phyloP scores from a whole-genome alignment of 2,113 vertebrate genomes.

The Meriones unguiculatus region DNA sequence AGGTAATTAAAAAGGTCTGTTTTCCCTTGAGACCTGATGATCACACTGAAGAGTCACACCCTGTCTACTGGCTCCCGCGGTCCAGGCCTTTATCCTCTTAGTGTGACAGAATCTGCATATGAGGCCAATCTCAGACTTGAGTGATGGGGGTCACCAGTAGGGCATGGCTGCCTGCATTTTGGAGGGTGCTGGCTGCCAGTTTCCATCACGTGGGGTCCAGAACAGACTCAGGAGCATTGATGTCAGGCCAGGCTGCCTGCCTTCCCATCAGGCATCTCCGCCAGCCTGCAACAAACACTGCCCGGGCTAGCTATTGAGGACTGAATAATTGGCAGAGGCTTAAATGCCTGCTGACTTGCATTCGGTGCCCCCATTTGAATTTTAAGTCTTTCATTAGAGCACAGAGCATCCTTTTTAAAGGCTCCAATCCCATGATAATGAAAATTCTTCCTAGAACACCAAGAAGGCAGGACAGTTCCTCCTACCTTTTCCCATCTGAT shows the following conservation, averaged over 20 bases:
- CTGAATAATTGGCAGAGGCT: conserved; percentile 65
- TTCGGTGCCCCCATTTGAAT: conserved; percentile 61
- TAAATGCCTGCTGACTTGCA: conserved; percentile 75
- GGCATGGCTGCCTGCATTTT: conserved; percentile 36
- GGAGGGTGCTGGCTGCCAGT: conserved; percentile 20
- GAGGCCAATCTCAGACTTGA: background rate
- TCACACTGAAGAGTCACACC: background rate
- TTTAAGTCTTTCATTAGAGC: conserved; percentile 74
- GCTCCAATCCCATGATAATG: conserved; percentile 47
- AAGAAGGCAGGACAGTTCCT: conserved; percentile 45
- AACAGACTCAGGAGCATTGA: conserved; percentile 30
- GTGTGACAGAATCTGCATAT: conserved; percentile 27
- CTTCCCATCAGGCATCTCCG: conserved; percentile 45
- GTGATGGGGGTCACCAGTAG: background rate
- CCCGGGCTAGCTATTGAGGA: conserved; percentile 62
- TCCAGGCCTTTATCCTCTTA: background rate
- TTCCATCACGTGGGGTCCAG: conserved; percentile 22
- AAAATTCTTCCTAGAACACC: conserved; percentile 45
- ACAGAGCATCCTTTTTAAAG: conserved; percentile 63
- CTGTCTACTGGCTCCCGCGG: background rate
- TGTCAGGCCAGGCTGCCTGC: conserved; percentile 50
- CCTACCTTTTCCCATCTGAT: background rate
- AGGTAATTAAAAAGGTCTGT: conserved; percentile 23
- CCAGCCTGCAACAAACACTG: conserved; percentile 64
- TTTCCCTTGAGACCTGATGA: conserved; percentile 3